Evolutionary conservation across 2,113 vertebrate genomes (phyloP).

Genomic region (Anseranas semipalmata): DNA sequence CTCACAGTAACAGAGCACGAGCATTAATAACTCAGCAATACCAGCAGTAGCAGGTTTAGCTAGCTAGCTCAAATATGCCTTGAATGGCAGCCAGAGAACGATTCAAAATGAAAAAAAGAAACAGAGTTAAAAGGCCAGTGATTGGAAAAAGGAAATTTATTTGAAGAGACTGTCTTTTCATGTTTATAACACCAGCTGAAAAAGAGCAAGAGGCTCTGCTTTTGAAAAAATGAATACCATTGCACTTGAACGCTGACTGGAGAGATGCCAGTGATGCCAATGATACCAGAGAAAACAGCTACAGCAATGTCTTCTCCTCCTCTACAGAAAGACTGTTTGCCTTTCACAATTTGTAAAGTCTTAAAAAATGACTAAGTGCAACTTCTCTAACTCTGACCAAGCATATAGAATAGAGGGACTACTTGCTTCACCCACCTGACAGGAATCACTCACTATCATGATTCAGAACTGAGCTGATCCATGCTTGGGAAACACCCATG

Average conservation of each 20-base stretch:
- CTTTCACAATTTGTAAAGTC: background rate
- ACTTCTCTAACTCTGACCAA: background rate
- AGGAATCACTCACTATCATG: background rate
- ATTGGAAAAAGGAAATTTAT: background rate
- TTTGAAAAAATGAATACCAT: background rate
- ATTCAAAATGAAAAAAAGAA: background rate
- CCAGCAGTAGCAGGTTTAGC: background rate
- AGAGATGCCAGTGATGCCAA: slow-evolving; percentile 9
- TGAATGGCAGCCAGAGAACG: background rate
- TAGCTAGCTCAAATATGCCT: background rate
- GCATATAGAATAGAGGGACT: accelerated
- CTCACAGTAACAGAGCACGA: accelerated
- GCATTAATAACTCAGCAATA: background rate
- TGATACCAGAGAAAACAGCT: background rate
- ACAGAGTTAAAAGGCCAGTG: background rate
- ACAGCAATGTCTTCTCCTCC: background rate
- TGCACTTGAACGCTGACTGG: slow-evolving; percentile 2
- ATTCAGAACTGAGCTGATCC: background rate
- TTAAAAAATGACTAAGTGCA: background rate
- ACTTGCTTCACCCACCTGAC: background rate
- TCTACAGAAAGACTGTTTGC: background rate
- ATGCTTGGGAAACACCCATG: background rate
- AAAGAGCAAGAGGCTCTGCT: background rate
- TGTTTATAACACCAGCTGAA: background rate
- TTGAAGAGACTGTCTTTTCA: background rate